phyloP scores from a whole-genome alignment of 2,888 invertebrate species.

The Yponomeuta plumbellus region DNA sequence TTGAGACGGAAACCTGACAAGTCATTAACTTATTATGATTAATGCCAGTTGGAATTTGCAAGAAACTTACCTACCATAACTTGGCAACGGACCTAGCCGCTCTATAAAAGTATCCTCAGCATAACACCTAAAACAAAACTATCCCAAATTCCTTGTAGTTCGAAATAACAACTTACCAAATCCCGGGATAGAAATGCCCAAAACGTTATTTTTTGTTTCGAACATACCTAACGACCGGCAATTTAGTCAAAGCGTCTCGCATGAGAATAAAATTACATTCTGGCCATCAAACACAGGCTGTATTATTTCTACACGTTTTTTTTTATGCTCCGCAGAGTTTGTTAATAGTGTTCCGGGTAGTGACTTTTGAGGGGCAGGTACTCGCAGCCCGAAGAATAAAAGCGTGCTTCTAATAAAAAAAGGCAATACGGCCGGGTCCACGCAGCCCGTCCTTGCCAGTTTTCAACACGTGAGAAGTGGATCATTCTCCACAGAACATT shows the following conservation, averaged over 20 bases:
- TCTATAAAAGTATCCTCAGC: too few species aligned
- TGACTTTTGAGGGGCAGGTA: conserved; percentile 59
- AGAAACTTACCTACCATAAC: too few species aligned
- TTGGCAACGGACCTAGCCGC: too few species aligned
- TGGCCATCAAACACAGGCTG: conserved; percentile 41
- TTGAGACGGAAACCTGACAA: not conserved
- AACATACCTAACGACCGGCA: conserved; percentile 19
- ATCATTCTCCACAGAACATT: conserved; percentile 10
- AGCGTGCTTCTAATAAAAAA: conserved; percentile 40
- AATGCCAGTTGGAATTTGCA: not conserved
- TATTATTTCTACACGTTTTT: conserved; percentile 51
- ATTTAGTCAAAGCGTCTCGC: conserved; percentile 37
- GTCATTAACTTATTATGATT: not conserved
- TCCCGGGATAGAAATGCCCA: not conserved
- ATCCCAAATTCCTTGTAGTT: too few species aligned
- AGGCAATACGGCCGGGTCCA: conserved; percentile 24
- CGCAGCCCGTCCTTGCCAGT: conserved; percentile 27
- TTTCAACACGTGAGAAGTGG: conserved; percentile 41
- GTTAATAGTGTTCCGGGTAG: conserved; percentile 69
- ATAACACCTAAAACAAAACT: too few species aligned
- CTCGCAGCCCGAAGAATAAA: conserved; percentile 44
- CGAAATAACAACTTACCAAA: not conserved
- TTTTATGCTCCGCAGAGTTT: conserved; percentile 58
- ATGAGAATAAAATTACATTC: conserved; percentile 41
- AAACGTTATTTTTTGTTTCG: conserved; percentile 1